phyloP scores from a whole-genome alignment of 2,797 vertebrate genomes.

The Mionectes olivaceus region DNA sequence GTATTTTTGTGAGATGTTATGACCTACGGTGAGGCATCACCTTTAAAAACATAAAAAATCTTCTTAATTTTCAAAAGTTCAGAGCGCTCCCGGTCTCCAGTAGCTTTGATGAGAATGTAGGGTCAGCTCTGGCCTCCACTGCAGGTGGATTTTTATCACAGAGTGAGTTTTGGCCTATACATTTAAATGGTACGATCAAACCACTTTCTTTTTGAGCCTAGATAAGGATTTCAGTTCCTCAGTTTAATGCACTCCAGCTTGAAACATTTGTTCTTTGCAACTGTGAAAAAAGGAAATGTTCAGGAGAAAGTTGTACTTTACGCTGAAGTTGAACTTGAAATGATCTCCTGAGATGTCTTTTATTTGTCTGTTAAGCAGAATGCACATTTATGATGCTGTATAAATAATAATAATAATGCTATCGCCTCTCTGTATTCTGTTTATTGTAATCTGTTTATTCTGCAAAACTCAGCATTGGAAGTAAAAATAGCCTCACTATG shows the following conservation, averaged over 20 bases:
- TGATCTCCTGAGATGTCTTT: conserved; percentile 56
- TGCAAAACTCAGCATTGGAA: conserved; percentile 56
- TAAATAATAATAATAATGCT: conserved; percentile 67
- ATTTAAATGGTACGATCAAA: neutral
- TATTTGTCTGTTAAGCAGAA: conserved; percentile 69
- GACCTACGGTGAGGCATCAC: neutral
- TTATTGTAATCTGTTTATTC: conserved; percentile 65
- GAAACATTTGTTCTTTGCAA: neutral
- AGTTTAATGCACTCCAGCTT: neutral
- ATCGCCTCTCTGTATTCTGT: conserved; percentile 37
- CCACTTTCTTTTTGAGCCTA: neutral
- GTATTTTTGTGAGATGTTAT: neutral
- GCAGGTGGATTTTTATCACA: neutral
- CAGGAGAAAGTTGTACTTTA: conserved; percentile 24
- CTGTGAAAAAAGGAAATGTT: neutral
- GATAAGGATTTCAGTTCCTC: neutral
- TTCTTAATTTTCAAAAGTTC: neutral
- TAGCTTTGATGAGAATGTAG: neutral
- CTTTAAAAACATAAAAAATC: neutral
- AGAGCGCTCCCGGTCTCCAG: neutral
- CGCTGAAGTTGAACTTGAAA: conserved; percentile 34
- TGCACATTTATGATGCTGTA: conserved; percentile 30
- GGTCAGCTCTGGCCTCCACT: neutral
- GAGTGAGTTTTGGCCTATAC: neutral
- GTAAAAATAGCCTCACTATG: conserved; percentile 25